phyloP scores from a whole-genome alignment of 1,140 invertebrate species.

The Portunus trituberculatus region DNA sequence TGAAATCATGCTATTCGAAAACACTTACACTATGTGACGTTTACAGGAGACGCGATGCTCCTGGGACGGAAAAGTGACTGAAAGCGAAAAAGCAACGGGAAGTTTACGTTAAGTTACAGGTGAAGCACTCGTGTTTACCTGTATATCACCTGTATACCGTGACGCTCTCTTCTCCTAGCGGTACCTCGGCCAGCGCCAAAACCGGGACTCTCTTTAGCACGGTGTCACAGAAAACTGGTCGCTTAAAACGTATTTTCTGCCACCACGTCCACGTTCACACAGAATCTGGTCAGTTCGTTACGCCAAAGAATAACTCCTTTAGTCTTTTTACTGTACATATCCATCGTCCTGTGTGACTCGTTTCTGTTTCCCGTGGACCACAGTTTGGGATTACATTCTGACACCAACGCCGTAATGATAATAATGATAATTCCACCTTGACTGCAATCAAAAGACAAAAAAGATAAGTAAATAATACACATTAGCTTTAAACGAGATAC shows the following conservation, averaged over 20 bases:
- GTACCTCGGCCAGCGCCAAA: not conserved
- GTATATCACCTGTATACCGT: not conserved
- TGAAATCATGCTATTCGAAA: no score
- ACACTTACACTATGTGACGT: no score
- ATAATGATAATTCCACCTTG: not conserved
- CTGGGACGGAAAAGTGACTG: no score
- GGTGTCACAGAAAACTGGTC: not conserved
- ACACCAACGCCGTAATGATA: not conserved
- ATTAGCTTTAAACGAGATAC: not conserved
- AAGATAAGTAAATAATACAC: not conserved
- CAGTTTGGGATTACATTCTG: not conserved
- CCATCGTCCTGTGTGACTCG: not conserved
- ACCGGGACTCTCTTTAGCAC: not conserved
- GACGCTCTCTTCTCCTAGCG: not conserved
- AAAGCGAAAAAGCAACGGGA: no score
- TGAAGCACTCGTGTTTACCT: not conserved
- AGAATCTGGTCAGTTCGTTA: not conserved
- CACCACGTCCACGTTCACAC: not conserved
- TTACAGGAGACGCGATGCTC: no score
- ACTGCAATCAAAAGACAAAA: conserved; percentile 4
- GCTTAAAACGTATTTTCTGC: not conserved
- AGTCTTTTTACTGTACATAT: not conserved
- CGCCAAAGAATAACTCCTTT: not conserved
- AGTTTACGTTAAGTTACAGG: not conserved
- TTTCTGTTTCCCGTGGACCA: not conserved